Conservation (phyloP, 2,113 vertebrate species). For the Microcebus lehilahytsara region DNA sequence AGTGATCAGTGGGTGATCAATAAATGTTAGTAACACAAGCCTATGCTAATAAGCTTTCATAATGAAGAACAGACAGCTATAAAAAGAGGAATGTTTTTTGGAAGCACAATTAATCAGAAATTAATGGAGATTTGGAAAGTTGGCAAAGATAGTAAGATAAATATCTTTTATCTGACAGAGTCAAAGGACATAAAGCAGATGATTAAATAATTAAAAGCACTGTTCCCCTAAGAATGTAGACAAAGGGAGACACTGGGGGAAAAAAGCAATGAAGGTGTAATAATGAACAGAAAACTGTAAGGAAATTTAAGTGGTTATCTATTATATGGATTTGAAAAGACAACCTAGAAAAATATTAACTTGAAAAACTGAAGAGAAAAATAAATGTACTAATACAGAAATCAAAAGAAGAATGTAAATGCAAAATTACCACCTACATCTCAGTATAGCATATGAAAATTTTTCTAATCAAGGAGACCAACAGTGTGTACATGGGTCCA, state of each 20-base stretch:
- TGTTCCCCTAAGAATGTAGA: not conserved
- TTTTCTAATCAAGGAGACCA: not conserved
- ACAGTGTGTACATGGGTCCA: not conserved
- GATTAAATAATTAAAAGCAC: not conserved
- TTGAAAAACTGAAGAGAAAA: conserved; percentile 19
- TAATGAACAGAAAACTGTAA: not conserved
- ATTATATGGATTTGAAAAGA: not conserved
- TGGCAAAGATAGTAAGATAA: not conserved
- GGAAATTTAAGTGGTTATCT: not conserved
- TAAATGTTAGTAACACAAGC: not conserved
- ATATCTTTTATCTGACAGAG: not conserved
- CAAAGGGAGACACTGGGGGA: not conserved
- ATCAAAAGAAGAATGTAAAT: conserved; percentile 7
- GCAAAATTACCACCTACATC: not conserved
- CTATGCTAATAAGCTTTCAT: not conserved
- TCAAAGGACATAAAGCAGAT: conserved; percentile 2
- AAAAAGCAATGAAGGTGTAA: not conserved
- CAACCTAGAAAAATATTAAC: conserved; percentile 39
- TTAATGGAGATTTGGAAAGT: conserved; percentile 14
- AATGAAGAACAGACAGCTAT: not conserved
- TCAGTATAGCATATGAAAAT: not conserved
- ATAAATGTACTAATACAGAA: not conserved
- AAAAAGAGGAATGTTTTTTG: not conserved
- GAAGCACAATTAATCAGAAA: conserved; percentile 23
- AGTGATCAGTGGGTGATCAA: not conserved